These are phyloP conservation scores for Drosophila nigrodunni DNA, from an alignment of 1,140 invertebrate genomes.

Conservation along the genomic window DNA sequence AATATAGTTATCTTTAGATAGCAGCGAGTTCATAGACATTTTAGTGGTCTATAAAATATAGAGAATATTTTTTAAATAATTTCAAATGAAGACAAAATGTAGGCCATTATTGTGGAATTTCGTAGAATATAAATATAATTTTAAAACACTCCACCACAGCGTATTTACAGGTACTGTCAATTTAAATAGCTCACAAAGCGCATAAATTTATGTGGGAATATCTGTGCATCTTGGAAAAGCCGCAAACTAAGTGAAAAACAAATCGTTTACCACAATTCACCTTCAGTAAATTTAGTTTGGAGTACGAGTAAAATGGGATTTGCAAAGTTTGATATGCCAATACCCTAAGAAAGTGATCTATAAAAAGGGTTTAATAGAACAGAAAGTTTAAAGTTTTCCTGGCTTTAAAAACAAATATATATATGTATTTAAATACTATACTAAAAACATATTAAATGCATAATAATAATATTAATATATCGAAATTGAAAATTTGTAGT, in stretches of 20 bases:
- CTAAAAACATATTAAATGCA: no score
- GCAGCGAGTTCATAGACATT: no score
- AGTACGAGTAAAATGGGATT: background rate
- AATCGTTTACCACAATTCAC: slow-evolving; percentile 6
- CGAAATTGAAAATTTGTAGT: no score
- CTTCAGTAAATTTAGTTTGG: background rate
- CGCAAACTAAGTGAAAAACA: slow-evolving; percentile 7
- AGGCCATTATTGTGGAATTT: no score
- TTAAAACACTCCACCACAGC: no score
- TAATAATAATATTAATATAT: no score
- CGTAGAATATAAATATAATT: no score
- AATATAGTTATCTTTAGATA: background rate
- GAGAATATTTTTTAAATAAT: background rate
- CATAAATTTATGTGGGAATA: background rate
- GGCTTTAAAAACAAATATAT: no score
- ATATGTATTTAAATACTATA: no score
- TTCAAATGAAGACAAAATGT: no score
- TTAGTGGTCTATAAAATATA: background rate
- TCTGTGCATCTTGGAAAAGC: slow-evolving; percentile 4
- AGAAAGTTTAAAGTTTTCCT: no score
- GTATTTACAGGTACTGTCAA: no score
- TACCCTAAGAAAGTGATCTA: background rate
- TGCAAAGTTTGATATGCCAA: background rate
- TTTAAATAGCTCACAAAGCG: background rate
- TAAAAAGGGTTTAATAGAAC: background rate